A percentile compares a stretch with the other conserved stretches of the same genome.
Evolutionary conservation across 2,888 invertebrate genomes (phyloP).

Genomic region (Drosophila mercatorum): DNA sequence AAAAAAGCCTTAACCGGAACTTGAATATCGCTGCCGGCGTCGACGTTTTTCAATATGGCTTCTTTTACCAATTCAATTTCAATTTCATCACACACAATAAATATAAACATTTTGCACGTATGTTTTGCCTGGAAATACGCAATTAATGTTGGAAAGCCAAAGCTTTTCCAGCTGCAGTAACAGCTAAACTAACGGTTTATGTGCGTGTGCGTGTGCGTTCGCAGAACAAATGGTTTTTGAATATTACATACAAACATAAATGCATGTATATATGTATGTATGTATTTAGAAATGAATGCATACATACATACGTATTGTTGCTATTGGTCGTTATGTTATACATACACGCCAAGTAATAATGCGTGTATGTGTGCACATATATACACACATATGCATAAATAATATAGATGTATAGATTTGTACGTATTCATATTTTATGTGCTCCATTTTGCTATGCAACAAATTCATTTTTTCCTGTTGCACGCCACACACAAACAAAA

Average conservation of each 20-base stretch:
- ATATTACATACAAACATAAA: not conserved
- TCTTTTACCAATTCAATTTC: slow-evolving; percentile 50
- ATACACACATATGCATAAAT: slow-evolving; percentile 4
- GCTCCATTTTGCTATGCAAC: slow-evolving; percentile 73
- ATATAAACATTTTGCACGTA: slow-evolving; percentile 19
- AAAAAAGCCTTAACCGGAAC: slow-evolving; percentile 68
- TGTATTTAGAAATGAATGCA: not conserved
- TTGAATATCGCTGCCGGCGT: slow-evolving; percentile 52
- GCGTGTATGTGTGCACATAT: not conserved
- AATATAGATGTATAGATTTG: slow-evolving; percentile 13
- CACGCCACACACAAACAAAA: slow-evolving; percentile 19
- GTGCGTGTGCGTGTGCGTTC: slow-evolving; percentile 1
- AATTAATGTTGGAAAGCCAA: slow-evolving; percentile 16
- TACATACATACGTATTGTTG: slow-evolving; percentile 35
- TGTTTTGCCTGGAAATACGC: slow-evolving; percentile 25
- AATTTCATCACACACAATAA: slow-evolving; percentile 43
- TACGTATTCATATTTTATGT: slow-evolving; percentile 26
- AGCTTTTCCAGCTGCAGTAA: slow-evolving; percentile 27
- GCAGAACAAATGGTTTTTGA: slow-evolving; percentile 26
- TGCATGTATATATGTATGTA: not conserved
- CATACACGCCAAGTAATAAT: slow-evolving; percentile 53
- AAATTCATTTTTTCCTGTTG: slow-evolving; percentile 53
- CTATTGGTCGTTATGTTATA: slow-evolving; percentile 71
- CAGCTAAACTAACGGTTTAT: slow-evolving; percentile 10
- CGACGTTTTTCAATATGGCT: slow-evolving; percentile 72